Evolutionary conservation across 2,888 invertebrate genomes (phyloP), one percentile per base, ranked within the genome.

Genomic region (Pammene fasciana): DNA sequence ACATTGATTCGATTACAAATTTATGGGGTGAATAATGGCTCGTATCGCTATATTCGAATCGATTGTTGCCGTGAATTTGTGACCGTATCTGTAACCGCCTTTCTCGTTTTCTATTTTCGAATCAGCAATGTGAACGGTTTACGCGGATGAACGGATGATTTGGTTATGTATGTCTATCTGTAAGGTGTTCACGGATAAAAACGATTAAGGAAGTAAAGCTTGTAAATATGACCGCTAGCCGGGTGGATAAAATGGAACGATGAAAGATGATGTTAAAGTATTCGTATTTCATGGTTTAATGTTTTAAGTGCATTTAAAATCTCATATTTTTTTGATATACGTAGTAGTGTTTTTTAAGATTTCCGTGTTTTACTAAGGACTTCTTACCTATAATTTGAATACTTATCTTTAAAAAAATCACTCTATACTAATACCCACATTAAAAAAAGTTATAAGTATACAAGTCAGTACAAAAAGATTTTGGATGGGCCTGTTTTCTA

Each of bases 1-100:
- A 89, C 80, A 83, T 84, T 85, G 85, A 90, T 90, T 90, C 88
- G 86, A 90, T 89, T 88, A 88, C 80, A 87, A 87, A 91, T 92
- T 90, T 90, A 91, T 87, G 86, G 88, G 88, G 89, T 88, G 88
- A 86, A 84, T 88, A 91, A 91, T 89, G 81, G 82, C 82, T 84
- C 78, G 77, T 82, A 85, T 85, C 84, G 86, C 86, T 86, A 82
- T 84, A 77, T 76, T 78, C 75, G 72, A 84, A 85, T 86, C 83
- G 87, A 87, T 87, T 86, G 81, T 81, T 76, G 80, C 79, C 79
- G 81, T 81, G 79, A 79, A 80, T 78, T 77, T 82, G 78, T 78
- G 81, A 80, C 81, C 83, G 83, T 80, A 85, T 83, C 80, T 80
- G 80, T 81, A 80, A 84, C 85, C 80, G 77, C 76, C 89, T 87